Conservation (phyloP, 2,113 vertebrate species). For the Vanacampus margaritifer region DNA sequence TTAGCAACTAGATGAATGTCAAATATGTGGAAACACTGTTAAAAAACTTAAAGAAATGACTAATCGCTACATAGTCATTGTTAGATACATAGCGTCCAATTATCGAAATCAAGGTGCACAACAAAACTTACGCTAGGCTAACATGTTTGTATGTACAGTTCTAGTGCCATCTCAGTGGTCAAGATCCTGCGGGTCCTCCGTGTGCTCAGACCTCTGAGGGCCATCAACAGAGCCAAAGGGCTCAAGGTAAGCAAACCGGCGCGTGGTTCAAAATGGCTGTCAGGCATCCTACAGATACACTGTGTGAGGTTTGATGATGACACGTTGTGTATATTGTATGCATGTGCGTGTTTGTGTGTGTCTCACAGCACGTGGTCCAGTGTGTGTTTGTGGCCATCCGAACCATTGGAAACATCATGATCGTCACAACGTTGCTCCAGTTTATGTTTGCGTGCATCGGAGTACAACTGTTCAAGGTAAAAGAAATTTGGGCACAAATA, state of each 20-base stretch:
- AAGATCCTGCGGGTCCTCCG: constrained; percentile 89
- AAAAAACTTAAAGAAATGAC: too few relatives aligned
- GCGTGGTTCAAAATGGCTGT: background rate
- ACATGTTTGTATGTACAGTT: constrained; percentile 63
- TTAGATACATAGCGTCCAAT: too few relatives aligned
- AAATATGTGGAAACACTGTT: too few relatives aligned
- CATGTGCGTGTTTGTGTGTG: constrained; percentile 14
- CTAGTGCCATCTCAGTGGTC: constrained; percentile 91
- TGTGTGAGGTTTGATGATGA: background rate
- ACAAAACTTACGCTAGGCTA: background rate
- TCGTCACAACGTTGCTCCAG: constrained; percentile 88
- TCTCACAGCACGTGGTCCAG: constrained; percentile 85
- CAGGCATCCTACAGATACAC: background rate
- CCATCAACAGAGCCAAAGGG: constrained; percentile 92
- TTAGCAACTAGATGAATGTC: too few relatives aligned
- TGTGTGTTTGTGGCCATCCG: constrained; percentile 92
- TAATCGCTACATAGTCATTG: too few relatives aligned
- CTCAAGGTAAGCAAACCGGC: constrained; percentile 77
- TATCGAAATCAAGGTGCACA: too few relatives aligned
- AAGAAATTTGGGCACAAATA: background rate
- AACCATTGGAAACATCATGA: constrained; percentile 93
- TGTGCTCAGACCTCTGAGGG: constrained; percentile 85
- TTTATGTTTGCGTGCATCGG: constrained; percentile 96
- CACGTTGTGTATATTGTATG: constrained; percentile 6
- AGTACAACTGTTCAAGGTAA: constrained; percentile 94